These are phyloP conservation scores for Falco rusticolus DNA, from an alignment of 2,797 vertebrate species.

Conservation along the genomic window DNA sequence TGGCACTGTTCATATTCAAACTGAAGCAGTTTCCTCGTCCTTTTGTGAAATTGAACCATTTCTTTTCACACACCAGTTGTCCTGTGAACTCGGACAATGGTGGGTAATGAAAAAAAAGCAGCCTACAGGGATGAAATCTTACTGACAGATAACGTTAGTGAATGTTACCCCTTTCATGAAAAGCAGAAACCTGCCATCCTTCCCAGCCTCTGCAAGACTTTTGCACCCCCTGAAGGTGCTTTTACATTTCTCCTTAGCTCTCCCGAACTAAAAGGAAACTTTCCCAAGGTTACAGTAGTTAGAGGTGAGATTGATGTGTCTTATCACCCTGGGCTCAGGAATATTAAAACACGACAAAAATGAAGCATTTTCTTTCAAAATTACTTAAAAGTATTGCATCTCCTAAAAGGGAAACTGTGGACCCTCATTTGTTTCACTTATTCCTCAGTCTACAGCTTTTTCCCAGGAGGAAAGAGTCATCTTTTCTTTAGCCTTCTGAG, in stretches of 20 bases:
- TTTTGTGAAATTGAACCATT: not conserved
- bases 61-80: not conserved
- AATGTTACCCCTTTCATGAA: not conserved
- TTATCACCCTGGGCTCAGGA: not conserved
- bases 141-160: not conserved
- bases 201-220: not conserved
- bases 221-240: not conserved
- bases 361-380: constrained; percentile 27
- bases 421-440: constrained; percentile 28
- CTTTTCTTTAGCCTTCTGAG: not conserved
- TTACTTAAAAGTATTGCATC: not conserved
- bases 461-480: not conserved
- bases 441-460: not conserved
- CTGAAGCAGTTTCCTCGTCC: not conserved
- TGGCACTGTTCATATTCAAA: not conserved
- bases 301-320: not conserved
- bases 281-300: not conserved
- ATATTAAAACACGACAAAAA: constrained; percentile 27
- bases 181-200: not conserved
- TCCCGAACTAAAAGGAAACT: not conserved
- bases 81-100: not conserved
- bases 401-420: not conserved
- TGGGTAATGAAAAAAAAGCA: not conserved
- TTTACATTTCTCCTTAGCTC: not conserved
- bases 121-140: not conserved